A percentile compares a stretch with the other conserved stretches of the same genome.
phyloP scores from a whole-genome alignment of 2,113 vertebrate species.

The Lipophrys pholis region DNA sequence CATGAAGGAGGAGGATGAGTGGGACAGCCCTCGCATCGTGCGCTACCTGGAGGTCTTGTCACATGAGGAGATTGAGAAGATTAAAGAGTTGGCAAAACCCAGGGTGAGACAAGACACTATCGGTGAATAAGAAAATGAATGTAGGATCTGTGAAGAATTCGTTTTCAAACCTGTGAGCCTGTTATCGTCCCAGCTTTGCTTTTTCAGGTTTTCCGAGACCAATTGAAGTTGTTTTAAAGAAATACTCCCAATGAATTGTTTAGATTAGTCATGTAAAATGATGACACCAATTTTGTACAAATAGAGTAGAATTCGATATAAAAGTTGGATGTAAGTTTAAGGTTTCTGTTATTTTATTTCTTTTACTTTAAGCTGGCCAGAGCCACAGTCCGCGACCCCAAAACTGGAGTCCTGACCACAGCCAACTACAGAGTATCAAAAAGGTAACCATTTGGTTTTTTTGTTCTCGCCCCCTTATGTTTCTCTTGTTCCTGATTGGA shows the following conservation, averaged over 20 bases:
- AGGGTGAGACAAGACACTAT: constrained; percentile 80
- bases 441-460: constrained; percentile 89
- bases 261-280: background rate
- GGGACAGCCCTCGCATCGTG: constrained; percentile 95
- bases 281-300: too few species aligned
- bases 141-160: too few species aligned
- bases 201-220: too few species aligned
- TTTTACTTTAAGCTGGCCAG: constrained; percentile 87
- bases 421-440: constrained; percentile 97
- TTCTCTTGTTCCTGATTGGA: too few species aligned
- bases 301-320: too few species aligned
- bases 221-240: background rate
- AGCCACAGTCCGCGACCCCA: constrained; percentile 97
- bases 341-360: background rate
- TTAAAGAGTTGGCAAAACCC: constrained; percentile 95
- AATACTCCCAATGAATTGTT: background rate
- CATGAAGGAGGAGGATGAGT: constrained; percentile 95
- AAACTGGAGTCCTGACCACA: constrained; percentile 93
- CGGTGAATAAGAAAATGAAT: background rate
- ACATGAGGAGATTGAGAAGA: constrained; percentile 90
- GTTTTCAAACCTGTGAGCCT: too few species aligned
- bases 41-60: constrained; percentile 91
- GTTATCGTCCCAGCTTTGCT: too few species aligned
- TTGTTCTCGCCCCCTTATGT: too few species aligned
- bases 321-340: too few species aligned